Base-by-base conservation (phyloP, 1,140 invertebrate species). In the Scaptomyza pallida region DNA sequence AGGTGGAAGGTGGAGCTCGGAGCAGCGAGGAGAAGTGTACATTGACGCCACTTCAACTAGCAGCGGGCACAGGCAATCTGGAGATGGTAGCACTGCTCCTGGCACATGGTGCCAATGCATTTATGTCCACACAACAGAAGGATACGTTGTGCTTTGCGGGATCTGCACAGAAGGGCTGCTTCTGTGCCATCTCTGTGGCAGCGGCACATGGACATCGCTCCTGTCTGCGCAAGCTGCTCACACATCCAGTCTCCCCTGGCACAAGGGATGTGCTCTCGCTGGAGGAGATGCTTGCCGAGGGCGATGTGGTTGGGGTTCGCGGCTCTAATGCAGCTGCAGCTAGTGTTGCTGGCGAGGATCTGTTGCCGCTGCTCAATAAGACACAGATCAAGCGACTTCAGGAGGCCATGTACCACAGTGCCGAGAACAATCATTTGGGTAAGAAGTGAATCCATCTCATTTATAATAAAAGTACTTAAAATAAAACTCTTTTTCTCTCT, bases 321-420 rank as follows among this genome's bases (percentile, higher is more conserved):
- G 65, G 64, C 6, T 30, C 51, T 0, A 35, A 41, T 9, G 48
- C 23, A 37, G 45, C 16, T 9, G 43, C 40, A 56, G 55, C 37
- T 19, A 78, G 44, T 0, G 23, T 23, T 6, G 72, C 62, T 15
- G 78, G 50, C 13, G 80, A 83, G 47, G 92, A 90, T 75, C 90
- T 75, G 76, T 90, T 81, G 89, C 92, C 79, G 80, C 92, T 79
- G 90, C 94, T 97, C 79, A 97, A 94, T 65, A 97, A 97, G 92
- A 93, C 94, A 15, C 97, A 98, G 92, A 94, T 96, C 23, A 95
- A 97, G 86, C 95, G 95, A 33, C 92, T 98, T 35, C 96, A 98
- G 83, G 97, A 98, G 92, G 96, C 97, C 3, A 97, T 98, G 96
- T 98, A 98, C 90, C 97, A 97, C 85, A 96, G 96, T 74, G 95